Percentiles rank a stretch among this genome's conserved stretches.
Conservation (phyloP, 2,888 invertebrate species). For the Willowsia nigromaculata region DNA sequence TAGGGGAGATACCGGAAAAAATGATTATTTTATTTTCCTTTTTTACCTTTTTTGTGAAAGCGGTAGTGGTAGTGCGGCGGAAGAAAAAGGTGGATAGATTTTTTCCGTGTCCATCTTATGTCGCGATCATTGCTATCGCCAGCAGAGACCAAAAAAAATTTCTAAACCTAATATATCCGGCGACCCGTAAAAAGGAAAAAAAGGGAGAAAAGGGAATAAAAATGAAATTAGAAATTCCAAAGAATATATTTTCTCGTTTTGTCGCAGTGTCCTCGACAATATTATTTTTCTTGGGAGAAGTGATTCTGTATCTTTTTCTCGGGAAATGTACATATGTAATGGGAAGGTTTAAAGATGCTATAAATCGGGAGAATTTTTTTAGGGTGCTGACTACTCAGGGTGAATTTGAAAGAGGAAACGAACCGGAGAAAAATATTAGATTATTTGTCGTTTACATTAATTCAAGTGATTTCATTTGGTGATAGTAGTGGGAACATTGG, state of each 20-base stretch:
- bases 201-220: background rate
- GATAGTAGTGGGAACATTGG: background rate
- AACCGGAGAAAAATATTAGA: background rate
- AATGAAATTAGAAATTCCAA: conserved; percentile 19
- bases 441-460: background rate
- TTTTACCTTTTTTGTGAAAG: background rate
- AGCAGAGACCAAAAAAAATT: too few relatives aligned
- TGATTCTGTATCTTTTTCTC: background rate
- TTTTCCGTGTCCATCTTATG: too few relatives aligned
- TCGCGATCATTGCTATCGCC: too few relatives aligned
- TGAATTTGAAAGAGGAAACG: background rate
- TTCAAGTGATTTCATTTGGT: background rate
- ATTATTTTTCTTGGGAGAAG: background rate
- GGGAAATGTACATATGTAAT: background rate
- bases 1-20: conserved; percentile 14
- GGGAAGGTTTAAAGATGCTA: too few relatives aligned
- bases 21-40: conserved; percentile 33
- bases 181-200: background rate
- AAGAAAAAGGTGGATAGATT: too few relatives aligned
- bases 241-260: background rate
- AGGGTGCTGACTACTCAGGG: background rate
- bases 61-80: background rate
- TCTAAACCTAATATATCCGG: background rate
- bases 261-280: background rate
- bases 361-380: too few relatives aligned